Conservation (phyloP, 2,888 invertebrate species). For the Eilema depressum region DNA sequence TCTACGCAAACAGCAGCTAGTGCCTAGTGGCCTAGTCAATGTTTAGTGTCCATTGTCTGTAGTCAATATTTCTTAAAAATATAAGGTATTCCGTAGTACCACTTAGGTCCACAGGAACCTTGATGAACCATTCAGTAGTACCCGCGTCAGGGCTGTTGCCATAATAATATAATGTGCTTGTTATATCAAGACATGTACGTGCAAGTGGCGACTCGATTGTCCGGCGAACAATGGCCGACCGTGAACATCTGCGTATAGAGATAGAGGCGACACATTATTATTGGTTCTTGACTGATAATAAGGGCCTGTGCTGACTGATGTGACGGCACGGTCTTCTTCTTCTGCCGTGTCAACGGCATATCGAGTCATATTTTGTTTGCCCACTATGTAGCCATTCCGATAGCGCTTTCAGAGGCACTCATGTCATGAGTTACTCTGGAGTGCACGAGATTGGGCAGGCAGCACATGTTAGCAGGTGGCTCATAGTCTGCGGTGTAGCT, state of each 20-base stretch:
- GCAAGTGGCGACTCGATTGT: conserved; percentile 31
- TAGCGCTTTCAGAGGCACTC: too few species aligned
- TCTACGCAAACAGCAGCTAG: too few species aligned
- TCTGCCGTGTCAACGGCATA: too few species aligned
- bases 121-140: neutral
- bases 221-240: conserved; percentile 57
- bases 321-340: too few species aligned
- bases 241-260: conserved; percentile 38
- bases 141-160: conserved; percentile 1
- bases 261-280: conserved; percentile 2
- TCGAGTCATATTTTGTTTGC: too few species aligned
- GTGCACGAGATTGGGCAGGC: too few species aligned
- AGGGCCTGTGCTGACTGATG: too few species aligned
- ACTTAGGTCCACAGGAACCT: neutral
- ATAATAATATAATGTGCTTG: conserved; percentile 16
- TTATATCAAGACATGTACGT: conserved; percentile 8
- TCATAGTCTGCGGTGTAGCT: too few species aligned
- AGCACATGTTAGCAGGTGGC: too few species aligned
- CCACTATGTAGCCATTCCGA: too few species aligned
- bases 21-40: too few species aligned
- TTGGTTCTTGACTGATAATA: neutral
- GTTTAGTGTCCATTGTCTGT: neutral
- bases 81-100: neutral
- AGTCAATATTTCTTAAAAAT: neutral
- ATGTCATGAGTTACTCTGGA: too few species aligned